Evolutionary conservation across 1,140 invertebrate genomes (phyloP).

Genomic region (Drosophila murphyi): DNA sequence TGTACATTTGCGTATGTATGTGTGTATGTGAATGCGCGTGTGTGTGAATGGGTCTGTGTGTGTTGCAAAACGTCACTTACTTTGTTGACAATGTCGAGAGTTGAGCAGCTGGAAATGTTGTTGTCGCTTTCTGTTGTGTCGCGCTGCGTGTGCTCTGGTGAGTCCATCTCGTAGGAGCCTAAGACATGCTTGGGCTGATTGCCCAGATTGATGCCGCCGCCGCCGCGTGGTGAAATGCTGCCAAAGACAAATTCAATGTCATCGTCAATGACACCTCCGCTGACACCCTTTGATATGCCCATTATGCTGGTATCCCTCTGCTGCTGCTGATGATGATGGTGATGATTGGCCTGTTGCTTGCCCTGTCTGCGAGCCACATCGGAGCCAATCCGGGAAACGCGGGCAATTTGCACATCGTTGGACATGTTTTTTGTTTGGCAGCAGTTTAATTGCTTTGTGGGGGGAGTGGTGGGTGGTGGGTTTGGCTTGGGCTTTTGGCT

Average conservation of each 20-base stretch:
- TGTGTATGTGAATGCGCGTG: background rate
- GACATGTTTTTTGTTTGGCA: slow-evolving; percentile 52
- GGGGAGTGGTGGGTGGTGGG: slow-evolving; percentile 1
- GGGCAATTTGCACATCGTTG: slow-evolving; percentile 81
- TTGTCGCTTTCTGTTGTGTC: slow-evolving; percentile 82
- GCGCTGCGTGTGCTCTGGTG: slow-evolving; percentile 74
- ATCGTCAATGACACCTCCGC: slow-evolving; percentile 48
- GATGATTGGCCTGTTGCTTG: slow-evolving; percentile 52
- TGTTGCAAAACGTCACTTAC: slow-evolving; percentile 43
- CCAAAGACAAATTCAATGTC: slow-evolving; percentile 72
- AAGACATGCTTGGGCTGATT: slow-evolving; percentile 43
- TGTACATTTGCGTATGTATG: background rate
- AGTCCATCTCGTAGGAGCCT: slow-evolving; percentile 63
- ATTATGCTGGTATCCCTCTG: slow-evolving; percentile 19
- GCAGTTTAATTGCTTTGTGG: slow-evolving; percentile 10
- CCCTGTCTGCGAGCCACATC: slow-evolving; percentile 52
- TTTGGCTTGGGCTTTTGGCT: slow-evolving; percentile 29
- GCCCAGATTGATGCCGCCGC: slow-evolving; percentile 21
- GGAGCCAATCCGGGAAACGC: slow-evolving; percentile 66
- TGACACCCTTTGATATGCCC: slow-evolving; percentile 45
- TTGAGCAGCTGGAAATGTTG: slow-evolving; percentile 84
- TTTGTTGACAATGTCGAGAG: slow-evolving; percentile 83
- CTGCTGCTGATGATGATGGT: slow-evolving; percentile 19
- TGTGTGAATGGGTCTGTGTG: background rate
- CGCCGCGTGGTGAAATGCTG: slow-evolving; percentile 67